Percentiles rank a stretch among this genome's conserved stretches.
Conservation (phyloP, 2,113 vertebrate genomes). For the Hepsetus odoe region DNA sequence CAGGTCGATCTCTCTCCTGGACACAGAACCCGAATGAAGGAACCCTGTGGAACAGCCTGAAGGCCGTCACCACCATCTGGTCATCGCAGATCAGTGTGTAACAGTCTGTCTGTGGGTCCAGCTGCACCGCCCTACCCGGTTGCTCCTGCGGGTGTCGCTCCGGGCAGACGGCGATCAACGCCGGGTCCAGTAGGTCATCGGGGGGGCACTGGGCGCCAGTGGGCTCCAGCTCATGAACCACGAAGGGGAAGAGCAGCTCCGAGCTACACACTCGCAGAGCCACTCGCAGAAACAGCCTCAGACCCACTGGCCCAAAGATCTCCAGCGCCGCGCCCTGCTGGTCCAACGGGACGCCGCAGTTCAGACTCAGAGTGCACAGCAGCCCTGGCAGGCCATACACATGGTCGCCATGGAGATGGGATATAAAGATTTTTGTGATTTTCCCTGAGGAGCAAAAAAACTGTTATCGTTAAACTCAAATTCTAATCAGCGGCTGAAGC, state of each 20-base stretch:
- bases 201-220: constrained; percentile 83
- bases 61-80: constrained; percentile 82
- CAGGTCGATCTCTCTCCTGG: constrained; percentile 82
- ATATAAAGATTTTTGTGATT: constrained; percentile 94
- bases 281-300: constrained; percentile 79
- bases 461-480: no score
- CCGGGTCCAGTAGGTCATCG: constrained; percentile 73
- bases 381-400: constrained; percentile 92
- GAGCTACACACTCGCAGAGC: constrained; percentile 85
- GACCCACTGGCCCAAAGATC: constrained; percentile 86
- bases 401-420: constrained; percentile 93
- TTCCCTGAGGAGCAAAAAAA: constrained; percentile 75
- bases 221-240: constrained; percentile 88
- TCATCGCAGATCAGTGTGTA: constrained; percentile 83
- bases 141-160: constrained; percentile 74
- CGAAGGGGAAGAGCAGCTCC: constrained; percentile 82
- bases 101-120: constrained; percentile 70
- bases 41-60: constrained; percentile 87
- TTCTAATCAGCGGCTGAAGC: no score
- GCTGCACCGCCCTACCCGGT: constrained; percentile 70
- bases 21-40: constrained; percentile 92
- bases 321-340: constrained; percentile 72
- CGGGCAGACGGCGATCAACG: constrained; percentile 17
- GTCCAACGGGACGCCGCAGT: constrained; percentile 62
- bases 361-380: constrained; percentile 89